Base-by-base conservation (phyloP, 92 coral and sea anemone genomes). In the Actinernus sp. region DNA sequence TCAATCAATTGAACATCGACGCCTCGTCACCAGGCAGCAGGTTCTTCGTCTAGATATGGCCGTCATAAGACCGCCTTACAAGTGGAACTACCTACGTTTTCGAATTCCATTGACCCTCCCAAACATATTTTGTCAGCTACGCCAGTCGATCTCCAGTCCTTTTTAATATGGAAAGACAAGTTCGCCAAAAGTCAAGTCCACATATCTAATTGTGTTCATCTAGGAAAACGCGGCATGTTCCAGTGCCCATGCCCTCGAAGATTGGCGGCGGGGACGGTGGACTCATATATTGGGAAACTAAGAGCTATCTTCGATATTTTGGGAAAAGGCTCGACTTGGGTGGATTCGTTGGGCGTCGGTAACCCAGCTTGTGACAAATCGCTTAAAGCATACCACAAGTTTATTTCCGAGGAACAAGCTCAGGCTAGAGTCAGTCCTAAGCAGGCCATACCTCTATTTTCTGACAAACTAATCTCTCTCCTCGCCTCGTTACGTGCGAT, bases 231-330 rank as follows among this genome's bases (percentile, higher is more conserved):
- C n/a, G 1, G 49, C 29, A 13, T 11, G 0, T 27, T 27, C 1
- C 0, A 3, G 1, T 58, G 78, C 43, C 36, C 31, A 4, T 70
- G 78, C 31, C 78, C 78, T 2, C 4, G 9, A 14, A 26, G 69
- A 7, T 25, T 70, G 41, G 78, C 78, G 1, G 39, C 1, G 4
- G 55, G 55, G 10, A 57, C 78, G 20, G 4, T 58, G 4, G 78
- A 57, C 36, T 37, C 78, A 8, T 19, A 31, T 8, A 57, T 70
- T 7, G 78, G 78, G 22, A 70, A 70, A 19, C 69, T 70, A 6
- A 57, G 78, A 23, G 52, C 69, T 4, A 32, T 70, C 7, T 70
- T 70, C 36, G 30, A 28, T n/a, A 18, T 16, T 22, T 50, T 19
- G 64, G 65, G 74, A 6, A 9, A 45, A 46, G 23, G 30, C 2